A percentile compares a stretch with the other conserved stretches of the same genome.
Evolutionary conservation across 2,888 invertebrate genomes (phyloP).

Genomic region (Thera obeliscata): DNA sequence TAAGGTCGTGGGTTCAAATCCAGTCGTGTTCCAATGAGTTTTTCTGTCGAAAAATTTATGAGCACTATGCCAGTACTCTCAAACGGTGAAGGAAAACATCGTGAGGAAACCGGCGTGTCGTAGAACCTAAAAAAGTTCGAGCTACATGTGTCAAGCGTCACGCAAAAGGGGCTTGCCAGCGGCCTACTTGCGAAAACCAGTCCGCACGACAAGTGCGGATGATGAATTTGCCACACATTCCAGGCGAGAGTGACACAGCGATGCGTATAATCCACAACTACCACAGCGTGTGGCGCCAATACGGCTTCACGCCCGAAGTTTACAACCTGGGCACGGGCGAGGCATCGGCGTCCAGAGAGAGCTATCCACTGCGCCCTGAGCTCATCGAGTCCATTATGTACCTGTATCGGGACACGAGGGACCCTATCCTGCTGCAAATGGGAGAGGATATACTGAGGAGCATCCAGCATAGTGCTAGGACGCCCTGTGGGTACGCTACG

Average conservation of each 20-base stretch:
- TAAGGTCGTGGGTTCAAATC: no score
- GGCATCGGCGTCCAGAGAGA: constrained; percentile 91
- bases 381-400: constrained; percentile 99
- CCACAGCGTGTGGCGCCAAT: constrained; percentile 98
- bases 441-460: constrained; percentile 97
- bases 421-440: constrained; percentile 95
- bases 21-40: no score
- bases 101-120: no score
- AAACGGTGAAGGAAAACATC: no score
- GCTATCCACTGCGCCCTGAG: constrained; percentile 98
- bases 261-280: constrained; percentile 98
- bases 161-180: no score
- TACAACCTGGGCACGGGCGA: constrained; percentile 97
- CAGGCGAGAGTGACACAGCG: constrained; percentile 95
- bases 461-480: constrained; percentile 96
- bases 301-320: constrained; percentile 99
- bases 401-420: constrained; percentile 96
- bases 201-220: no score
- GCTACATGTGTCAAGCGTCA: no score
- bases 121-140: no score
- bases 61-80: no score
- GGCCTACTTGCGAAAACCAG: no score
- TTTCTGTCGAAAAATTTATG: no score
- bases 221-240: constrained; percentile 1
- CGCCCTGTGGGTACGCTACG: constrained; percentile 98